Base-by-base conservation (phyloP, 2,797 vertebrate genomes). In the Bovichtus variegatus region DNA sequence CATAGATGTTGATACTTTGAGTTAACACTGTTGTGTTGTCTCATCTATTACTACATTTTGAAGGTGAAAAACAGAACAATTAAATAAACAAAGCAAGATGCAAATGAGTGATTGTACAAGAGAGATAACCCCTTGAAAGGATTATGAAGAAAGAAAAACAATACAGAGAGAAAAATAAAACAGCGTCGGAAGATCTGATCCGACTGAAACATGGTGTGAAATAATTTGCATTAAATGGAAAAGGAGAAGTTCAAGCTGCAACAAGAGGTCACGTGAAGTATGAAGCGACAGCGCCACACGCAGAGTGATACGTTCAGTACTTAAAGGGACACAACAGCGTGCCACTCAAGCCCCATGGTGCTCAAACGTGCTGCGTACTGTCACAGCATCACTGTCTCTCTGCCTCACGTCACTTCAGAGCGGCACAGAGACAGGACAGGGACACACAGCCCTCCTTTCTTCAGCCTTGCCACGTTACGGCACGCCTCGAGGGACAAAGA, bases 401-500 rank as follows among this genome's bases (percentile, higher is more conserved):
- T 80, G 46, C 44, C 61, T 82, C 40, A 55, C 87, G 80, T 85
- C 85, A 66, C 74, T 23, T 25, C 38, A 12, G 85, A 83, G 85
- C 72, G 41, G 78, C 49, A 2, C 27, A 25, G 87, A 77, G 85
- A 85, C 88, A 3, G 79, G 59, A 65, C 79, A 55, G 36, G 38
- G 49, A 18, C 80, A 88, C 87, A 90, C 84, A 88, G 76, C 11
- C 47, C 68, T 83, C 61, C 75, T 82, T 91, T 86, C 89, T 64
- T 23, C 64, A 50, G 77, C 72, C 66, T 31, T 18, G 11, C 50
- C 25, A n/a, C 23, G 50, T 59, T 64, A 59, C 59, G 5, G 70
- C 60, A 49, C 19, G 63, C 78, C 90, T 71, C 11, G 0, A 36
- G 71, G 72, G 69, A 54, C 54, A 74, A 76, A 67, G 61, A 58